Percentiles rank a stretch among this genome's conserved stretches.
These are phyloP conservation scores for Cordilura impudica DNA, from an alignment of 2,888 invertebrate species.

Conservation along the genomic window DNA sequence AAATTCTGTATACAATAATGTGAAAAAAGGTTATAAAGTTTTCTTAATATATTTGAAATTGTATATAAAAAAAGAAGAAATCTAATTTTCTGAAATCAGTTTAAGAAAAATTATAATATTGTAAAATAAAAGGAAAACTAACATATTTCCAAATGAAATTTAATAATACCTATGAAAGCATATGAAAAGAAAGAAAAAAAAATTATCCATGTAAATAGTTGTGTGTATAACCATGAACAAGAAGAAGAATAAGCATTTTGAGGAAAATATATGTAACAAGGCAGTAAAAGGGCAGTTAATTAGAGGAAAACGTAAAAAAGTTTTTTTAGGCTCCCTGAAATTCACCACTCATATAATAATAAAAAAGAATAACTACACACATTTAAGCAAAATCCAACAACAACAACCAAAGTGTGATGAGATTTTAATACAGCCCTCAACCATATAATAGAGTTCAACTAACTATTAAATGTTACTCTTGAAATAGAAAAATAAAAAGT, in stretches of 20 bases:
- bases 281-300: slow-evolving; percentile 60
- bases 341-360: slow-evolving; percentile 26
- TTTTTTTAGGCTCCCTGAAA: slow-evolving; percentile 31
- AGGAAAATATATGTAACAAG: slow-evolving; percentile 55
- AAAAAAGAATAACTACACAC: background rate
- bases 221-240: slow-evolving; percentile 62
- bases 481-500: background rate
- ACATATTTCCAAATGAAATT: slow-evolving; percentile 21
- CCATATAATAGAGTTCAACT: slow-evolving; percentile 35
- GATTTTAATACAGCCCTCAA: slow-evolving; percentile 8
- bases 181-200: slow-evolving; percentile 21
- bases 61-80: background rate
- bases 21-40: slow-evolving; percentile 11
- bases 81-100: background rate
- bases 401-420: slow-evolving; percentile 4
- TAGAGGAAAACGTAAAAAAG: slow-evolving; percentile 59
- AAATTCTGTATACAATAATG: slow-evolving; percentile 58
- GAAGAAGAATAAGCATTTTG: slow-evolving; percentile 54
- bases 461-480: slow-evolving; percentile 23
- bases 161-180: no score
- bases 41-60: background rate
- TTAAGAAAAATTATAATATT: background rate
- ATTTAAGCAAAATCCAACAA: background rate
- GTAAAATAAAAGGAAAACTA: background rate
- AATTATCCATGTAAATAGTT: slow-evolving; percentile 47